Conservation (phyloP, 2,113 vertebrate genomes). For the Pao palembangensis region DNA sequence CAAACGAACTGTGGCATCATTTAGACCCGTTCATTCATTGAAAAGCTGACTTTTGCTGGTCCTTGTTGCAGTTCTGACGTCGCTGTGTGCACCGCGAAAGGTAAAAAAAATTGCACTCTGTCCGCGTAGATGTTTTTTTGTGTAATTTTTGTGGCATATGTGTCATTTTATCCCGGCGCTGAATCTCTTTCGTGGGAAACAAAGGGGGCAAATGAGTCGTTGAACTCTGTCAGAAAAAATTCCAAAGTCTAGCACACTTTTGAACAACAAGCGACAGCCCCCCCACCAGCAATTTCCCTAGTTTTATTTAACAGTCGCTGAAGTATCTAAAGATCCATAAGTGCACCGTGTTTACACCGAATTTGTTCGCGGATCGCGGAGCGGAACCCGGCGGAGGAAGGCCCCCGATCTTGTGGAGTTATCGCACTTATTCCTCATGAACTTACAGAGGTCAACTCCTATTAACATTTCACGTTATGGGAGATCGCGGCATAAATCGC, state of each 20-base stretch:
- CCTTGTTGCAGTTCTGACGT: constrained; percentile 39
- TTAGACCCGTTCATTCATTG: constrained; percentile 55
- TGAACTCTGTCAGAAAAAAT: constrained; percentile 19
- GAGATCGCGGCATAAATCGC: constrained; percentile 96
- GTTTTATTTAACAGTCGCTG: constrained; percentile 6
- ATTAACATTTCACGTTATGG: constrained; percentile 99
- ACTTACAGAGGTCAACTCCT: constrained; percentile 99
- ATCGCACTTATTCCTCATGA: constrained; percentile 88
- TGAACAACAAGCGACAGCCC: not conserved
- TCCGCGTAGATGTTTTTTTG: constrained; percentile 15
- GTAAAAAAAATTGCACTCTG: constrained; percentile 28
- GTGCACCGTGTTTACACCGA: too few relatives aligned
- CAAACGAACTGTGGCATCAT: constrained; percentile 22
- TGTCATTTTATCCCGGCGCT: constrained; percentile 11
- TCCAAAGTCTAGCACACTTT: not conserved
- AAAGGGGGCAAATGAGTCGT: constrained; percentile 32
- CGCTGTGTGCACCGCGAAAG: not conserved
- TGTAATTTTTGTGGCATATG: too few relatives aligned
- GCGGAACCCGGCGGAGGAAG: not conserved
- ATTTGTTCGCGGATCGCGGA: too few relatives aligned
- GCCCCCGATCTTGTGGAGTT: constrained; percentile 50
- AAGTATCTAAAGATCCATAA: too few relatives aligned
- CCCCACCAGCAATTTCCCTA: not conserved
- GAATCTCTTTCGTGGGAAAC: constrained; percentile 38
- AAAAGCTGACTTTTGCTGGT: constrained; percentile 49